Conservation (phyloP, 2,113 vertebrate species). For the Prinia subflava region DNA sequence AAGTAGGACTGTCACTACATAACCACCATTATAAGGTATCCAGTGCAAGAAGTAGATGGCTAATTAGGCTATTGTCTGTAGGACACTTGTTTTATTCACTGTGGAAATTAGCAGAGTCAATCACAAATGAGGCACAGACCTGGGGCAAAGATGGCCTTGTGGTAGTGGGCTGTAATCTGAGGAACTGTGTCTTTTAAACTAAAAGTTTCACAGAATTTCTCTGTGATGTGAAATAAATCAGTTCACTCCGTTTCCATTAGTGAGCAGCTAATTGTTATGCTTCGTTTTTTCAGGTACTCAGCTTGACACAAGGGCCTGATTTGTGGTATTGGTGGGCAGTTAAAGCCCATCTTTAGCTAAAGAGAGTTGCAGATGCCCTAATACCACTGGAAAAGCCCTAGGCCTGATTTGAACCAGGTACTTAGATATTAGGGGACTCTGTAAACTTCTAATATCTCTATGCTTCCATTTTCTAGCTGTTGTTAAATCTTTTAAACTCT, state of each 20-base stretch:
- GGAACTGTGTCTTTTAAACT: neutral
- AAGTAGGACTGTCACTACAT: neutral
- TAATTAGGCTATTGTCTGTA: conserved; percentile 57
- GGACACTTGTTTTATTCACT: conserved; percentile 9
- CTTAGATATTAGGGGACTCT: neutral
- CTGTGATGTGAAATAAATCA: neutral
- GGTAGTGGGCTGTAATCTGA: neutral
- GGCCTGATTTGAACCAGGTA: neutral
- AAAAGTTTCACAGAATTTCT: neutral
- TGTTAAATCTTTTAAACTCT: neutral
- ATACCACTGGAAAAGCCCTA: conserved; percentile 7
- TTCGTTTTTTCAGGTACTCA: conserved; percentile 27
- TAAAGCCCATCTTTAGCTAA: neutral
- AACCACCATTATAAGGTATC: neutral
- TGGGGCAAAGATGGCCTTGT: neutral
- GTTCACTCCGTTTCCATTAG: neutral
- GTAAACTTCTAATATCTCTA: neutral
- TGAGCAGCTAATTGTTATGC: neutral
- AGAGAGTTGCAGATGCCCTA: neutral
- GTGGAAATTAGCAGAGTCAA: conserved; percentile 30
- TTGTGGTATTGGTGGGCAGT: conserved; percentile 5
- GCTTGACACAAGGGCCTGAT: conserved; percentile 12
- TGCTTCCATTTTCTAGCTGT: neutral
- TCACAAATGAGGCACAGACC: neutral
- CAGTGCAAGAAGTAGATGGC: conserved; percentile 33